These are phyloP conservation scores for Hylaeus anthracinus DNA, from an alignment of 1,140 invertebrate species.

Conservation along the genomic window DNA sequence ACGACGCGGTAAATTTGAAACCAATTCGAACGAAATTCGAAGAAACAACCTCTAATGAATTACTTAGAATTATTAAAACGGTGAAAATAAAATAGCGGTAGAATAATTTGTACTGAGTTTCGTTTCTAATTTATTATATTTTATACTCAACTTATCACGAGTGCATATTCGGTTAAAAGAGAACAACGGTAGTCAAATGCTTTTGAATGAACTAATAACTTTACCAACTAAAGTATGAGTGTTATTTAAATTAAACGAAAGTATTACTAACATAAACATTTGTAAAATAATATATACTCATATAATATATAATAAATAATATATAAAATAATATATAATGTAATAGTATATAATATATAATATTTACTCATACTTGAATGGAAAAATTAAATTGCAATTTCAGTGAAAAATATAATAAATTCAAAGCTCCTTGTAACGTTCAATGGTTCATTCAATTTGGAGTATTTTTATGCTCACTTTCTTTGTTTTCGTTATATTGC, in stretches of 20 bases:
- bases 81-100: background rate
- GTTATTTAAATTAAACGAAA: too few species aligned
- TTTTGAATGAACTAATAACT: background rate
- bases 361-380: background rate
- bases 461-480: background rate
- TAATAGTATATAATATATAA: too few species aligned
- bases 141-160: background rate
- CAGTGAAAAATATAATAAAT: background rate
- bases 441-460: background rate
- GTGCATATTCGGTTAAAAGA: background rate
- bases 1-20: constrained; percentile 46
- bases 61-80: background rate
- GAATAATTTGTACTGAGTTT: background rate
- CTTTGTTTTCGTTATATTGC: background rate
- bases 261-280: too few species aligned
- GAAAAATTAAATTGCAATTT: too few species aligned
- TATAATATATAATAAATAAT: too few species aligned
- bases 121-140: background rate
- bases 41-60: too few species aligned
- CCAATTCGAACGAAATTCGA: background rate
- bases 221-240: background rate
- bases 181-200: background rate
- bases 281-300: too few species aligned
- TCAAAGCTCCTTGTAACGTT: background rate
- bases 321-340: too few species aligned